Evolutionary conservation across 2,888 invertebrate genomes (phyloP).

Genomic region (Unio pictorum): DNA sequence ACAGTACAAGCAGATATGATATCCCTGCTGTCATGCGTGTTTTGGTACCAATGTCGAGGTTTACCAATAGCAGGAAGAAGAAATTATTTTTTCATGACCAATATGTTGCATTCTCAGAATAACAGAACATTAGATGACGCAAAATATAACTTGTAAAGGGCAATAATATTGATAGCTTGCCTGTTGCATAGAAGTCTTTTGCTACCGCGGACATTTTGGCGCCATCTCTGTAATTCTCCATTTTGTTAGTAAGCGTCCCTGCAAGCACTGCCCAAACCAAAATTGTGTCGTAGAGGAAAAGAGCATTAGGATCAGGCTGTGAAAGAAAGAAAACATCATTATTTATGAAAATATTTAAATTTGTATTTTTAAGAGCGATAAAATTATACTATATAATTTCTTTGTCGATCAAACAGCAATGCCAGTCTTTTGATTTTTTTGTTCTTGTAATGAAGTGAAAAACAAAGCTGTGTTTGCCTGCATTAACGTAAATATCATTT

Average conservation of each 20-base stretch:
- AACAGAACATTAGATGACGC: too few relatives aligned
- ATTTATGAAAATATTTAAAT: too few relatives aligned
- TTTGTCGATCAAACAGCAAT: too few relatives aligned
- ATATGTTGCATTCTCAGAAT: not conserved
- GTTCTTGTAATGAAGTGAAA: not conserved
- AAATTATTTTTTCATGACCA: not conserved
- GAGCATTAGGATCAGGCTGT: conserved; percentile 22
- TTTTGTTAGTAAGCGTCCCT: conserved; percentile 12
- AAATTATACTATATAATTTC: too few relatives aligned
- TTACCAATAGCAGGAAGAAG: not conserved
- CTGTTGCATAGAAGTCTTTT: conserved; percentile 16
- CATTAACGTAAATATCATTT: too few relatives aligned
- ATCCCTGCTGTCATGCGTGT: too few relatives aligned
- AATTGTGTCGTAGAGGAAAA: conserved; percentile 27
- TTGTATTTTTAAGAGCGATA: too few relatives aligned
- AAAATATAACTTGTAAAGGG: too few relatives aligned
- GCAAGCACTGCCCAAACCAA: conserved; percentile 27
- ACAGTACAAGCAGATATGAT: too few relatives aligned
- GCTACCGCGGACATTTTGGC: conserved; percentile 11
- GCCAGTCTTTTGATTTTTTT: not conserved
- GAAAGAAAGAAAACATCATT: not conserved
- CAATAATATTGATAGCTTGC: conserved; percentile 4
- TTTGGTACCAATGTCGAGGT: not conserved
- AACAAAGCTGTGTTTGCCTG: not conserved
- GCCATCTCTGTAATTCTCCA: conserved; percentile 15